Conservation (phyloP, 2,888 invertebrate genomes). For the Cenopis cana region DNA sequence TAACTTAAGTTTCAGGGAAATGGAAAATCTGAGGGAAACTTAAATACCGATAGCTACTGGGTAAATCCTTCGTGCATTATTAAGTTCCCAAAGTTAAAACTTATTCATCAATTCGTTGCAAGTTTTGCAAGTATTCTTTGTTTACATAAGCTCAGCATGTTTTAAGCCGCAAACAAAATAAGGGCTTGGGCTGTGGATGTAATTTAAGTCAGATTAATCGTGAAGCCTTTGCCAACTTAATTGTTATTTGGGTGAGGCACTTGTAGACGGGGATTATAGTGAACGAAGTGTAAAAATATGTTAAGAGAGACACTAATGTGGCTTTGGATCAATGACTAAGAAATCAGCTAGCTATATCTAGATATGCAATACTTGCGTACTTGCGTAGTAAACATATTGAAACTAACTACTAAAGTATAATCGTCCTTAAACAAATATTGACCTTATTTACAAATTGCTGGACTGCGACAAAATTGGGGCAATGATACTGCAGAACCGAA, state of each 20-base stretch:
- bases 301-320: neutral
- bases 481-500: slow-evolving; percentile 32
- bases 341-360: too few relatives aligned
- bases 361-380: too few relatives aligned
- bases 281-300: slow-evolving; percentile 32
- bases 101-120: slow-evolving; percentile 26
- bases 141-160: slow-evolving; percentile 26
- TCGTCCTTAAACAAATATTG: slow-evolving; percentile 2
- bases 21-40: slow-evolving; percentile 16
- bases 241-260: slow-evolving; percentile 35
- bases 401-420: neutral
- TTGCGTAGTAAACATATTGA: neutral
- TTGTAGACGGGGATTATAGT: slow-evolving; percentile 32
- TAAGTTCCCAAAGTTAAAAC: slow-evolving; percentile 13
- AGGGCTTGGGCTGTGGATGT: slow-evolving; percentile 30
- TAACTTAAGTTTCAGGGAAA: slow-evolving; percentile 11
- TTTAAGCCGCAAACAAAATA: slow-evolving; percentile 19
- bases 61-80: slow-evolving; percentile 26
- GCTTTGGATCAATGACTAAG: neutral
- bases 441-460: slow-evolving; percentile 29
- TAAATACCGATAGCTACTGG: slow-evolving; percentile 2
- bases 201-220: slow-evolving; percentile 39
- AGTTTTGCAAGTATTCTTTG: slow-evolving; percentile 26
- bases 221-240: slow-evolving; percentile 42
- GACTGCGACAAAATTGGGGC: slow-evolving; percentile 25